These are phyloP conservation scores for Sminthurinus aureus DNA, from an alignment of 2,888 invertebrate genomes.

Conservation along the genomic window DNA sequence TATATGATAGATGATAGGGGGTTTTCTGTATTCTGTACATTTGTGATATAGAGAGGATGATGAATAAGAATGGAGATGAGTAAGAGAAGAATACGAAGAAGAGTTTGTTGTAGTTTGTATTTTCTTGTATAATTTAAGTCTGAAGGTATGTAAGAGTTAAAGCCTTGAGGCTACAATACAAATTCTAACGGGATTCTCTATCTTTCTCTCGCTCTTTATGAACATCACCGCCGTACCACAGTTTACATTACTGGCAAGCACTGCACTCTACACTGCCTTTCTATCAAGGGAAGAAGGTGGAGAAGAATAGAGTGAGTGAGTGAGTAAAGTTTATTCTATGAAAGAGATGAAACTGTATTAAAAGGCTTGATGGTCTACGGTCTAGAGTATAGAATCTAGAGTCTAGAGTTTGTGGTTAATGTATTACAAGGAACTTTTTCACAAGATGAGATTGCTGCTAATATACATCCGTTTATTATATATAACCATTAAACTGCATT, in stretches of 20 bases:
- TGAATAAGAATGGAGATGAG: no score
- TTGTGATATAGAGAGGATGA: no score
- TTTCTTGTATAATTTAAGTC: not conserved
- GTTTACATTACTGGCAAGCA: no score
- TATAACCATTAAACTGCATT: not conserved
- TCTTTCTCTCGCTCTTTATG: constrained; percentile 4
- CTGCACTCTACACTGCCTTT: no score
- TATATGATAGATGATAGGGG: no score
- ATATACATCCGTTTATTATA: not conserved
- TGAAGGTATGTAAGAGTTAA: constrained; percentile 17
- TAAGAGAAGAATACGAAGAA: not conserved
- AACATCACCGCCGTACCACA: not conserved
- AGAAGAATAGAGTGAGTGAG: not conserved
- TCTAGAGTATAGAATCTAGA: no score
- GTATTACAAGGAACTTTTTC: not conserved
- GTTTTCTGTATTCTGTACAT: no score
- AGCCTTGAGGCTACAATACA: constrained; percentile 13
- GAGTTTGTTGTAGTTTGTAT: not conserved
- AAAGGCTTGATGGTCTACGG: constrained; percentile 3
- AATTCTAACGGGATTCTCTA: constrained; percentile 22
- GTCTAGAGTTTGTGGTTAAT: not conserved
- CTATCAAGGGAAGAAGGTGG: not conserved
- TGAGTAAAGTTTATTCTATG: no score
- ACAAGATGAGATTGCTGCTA: not conserved
- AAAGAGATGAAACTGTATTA: not conserved